phyloP scores from a whole-genome alignment of 2,113 vertebrate species.

The Spheniscus mendiculus region DNA sequence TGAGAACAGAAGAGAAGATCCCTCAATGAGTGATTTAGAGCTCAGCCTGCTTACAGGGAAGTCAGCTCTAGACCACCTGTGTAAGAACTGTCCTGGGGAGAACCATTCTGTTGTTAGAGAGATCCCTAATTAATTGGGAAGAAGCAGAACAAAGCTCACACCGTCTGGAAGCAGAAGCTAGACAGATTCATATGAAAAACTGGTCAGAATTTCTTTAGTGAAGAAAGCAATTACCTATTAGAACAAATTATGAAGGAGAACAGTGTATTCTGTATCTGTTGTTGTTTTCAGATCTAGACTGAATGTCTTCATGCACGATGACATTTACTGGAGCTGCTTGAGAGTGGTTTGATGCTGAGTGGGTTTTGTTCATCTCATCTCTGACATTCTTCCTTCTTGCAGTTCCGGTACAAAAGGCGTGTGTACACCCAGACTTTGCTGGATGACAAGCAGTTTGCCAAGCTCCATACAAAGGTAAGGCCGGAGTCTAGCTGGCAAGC shows the following conservation, averaged over 20 bases:
- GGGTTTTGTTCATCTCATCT: not conserved
- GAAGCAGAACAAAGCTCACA: not conserved
- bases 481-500: not conserved
- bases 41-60: not conserved
- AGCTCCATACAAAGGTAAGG: constrained; percentile 95
- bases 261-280: not conserved
- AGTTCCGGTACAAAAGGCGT: constrained; percentile 98
- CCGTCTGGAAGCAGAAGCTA: not conserved
- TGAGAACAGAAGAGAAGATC: not conserved
- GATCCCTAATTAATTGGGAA: not conserved
- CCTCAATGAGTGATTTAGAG: not conserved
- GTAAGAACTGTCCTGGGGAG: not conserved
- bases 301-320: not conserved
- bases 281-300: not conserved
- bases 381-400: constrained; percentile 13
- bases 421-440: constrained; percentile 92
- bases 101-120: not conserved
- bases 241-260: not conserved
- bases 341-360: not conserved
- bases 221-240: not conserved
- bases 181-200: not conserved
- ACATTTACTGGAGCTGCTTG: not conserved
- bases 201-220: not conserved
- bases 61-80: not conserved
- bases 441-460: constrained; percentile 95